Evolutionary conservation across 1,140 invertebrate genomes (phyloP).

Genomic region (Drosophila willistoni): DNA sequence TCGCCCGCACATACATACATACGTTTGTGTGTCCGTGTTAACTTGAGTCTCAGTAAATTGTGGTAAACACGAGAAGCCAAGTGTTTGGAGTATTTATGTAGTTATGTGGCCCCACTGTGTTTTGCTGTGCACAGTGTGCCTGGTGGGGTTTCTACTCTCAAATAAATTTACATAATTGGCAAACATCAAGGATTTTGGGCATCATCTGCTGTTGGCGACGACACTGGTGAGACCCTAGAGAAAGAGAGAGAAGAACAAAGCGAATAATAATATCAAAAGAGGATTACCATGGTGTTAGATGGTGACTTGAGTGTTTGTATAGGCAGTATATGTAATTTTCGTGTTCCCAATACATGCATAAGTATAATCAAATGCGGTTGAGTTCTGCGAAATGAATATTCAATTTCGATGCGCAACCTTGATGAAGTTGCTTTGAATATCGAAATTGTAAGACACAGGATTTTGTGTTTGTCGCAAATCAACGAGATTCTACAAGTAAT

Average conservation of each 20-base stretch:
- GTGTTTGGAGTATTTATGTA: conserved; percentile 75
- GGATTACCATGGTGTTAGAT: conserved; percentile 35
- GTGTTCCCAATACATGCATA: conserved; percentile 1
- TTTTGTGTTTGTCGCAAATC: background rate
- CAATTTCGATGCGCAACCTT: conserved; percentile 8
- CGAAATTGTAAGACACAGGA: background rate
- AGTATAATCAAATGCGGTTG: conserved; percentile 32
- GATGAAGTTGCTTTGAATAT: background rate
- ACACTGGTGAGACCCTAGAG: background rate
- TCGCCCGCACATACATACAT: background rate
- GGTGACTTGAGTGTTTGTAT: conserved; percentile 3
- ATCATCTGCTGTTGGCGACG: background rate
- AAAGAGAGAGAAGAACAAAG: background rate
- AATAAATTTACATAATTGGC: conserved; percentile 74
- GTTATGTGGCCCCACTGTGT: conserved; percentile 66
- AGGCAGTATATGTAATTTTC: conserved; percentile 43
- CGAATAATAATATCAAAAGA: conserved; percentile 15
- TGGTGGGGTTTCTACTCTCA: conserved; percentile 22
- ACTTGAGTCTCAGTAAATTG: conserved; percentile 79
- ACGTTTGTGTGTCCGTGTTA: conserved; percentile 41
- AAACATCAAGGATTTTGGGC: conserved; percentile 64
- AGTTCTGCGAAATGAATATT: conserved; percentile 40
- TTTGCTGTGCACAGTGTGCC: conserved; percentile 72
- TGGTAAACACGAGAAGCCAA: conserved; percentile 79
- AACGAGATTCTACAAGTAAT: no score